A percentile compares a stretch with the other conserved stretches of the same genome.
Evolutionary conservation across 1,140 invertebrate genomes (phyloP).

Genomic region (Potamilus streckersoni): DNA sequence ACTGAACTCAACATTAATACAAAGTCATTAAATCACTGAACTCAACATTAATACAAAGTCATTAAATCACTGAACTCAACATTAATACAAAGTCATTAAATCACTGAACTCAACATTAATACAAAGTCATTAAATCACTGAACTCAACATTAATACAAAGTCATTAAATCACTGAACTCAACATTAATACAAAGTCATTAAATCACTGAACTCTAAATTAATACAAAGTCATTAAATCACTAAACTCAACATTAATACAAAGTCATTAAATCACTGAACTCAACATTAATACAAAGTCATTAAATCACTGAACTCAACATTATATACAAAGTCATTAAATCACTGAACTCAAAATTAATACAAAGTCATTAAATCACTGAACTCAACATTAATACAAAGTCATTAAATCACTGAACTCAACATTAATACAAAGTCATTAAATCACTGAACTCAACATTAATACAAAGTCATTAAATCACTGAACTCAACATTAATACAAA

Average conservation of each 20-base stretch:
- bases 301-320: not conserved
- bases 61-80: not conserved
- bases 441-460: not conserved
- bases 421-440: not conserved
- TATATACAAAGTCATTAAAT: not conserved
- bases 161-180: not conserved
- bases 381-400: not conserved
- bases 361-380: not conserved
- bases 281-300: not conserved
- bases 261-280: not conserved
- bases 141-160: not conserved
- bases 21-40: not conserved
- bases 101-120: not conserved
- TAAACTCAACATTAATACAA: not conserved
- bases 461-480: not conserved
- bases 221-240: not conserved
- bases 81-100: not conserved
- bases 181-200: not conserved
- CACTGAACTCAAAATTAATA: not conserved
- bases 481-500: not conserved
- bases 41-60: not conserved
- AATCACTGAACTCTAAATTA: not conserved
- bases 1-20: not conserved
- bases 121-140: not conserved
- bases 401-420: not conserved